Percentiles rank a stretch among this genome's conserved stretches.
These are phyloP conservation scores for Acanthaster planci DNA, from an alignment of 35 echinoderm and acorn worm species.

Conservation along the genomic window DNA sequence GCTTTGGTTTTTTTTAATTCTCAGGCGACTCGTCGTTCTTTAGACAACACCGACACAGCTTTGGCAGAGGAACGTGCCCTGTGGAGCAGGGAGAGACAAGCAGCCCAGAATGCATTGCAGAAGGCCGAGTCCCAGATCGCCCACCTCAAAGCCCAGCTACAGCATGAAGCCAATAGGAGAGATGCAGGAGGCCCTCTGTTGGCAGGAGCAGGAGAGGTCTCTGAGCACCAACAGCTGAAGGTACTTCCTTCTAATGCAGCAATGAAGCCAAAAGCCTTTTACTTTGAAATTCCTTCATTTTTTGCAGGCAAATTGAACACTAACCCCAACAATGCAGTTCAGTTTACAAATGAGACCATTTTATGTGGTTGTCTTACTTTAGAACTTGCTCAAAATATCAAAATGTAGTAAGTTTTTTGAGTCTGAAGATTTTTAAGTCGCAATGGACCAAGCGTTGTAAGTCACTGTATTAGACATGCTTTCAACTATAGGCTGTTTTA, in stretches of 20 bases:
- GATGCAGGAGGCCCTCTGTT: constrained; percentile 39
- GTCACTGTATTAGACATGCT: too few species aligned
- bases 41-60: constrained; percentile 8
- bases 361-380: too few species aligned
- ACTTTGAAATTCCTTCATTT: too few species aligned
- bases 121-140: constrained; percentile 81
- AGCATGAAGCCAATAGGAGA: constrained; percentile 50
- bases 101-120: constrained; percentile 72
- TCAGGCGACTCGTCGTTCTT: constrained; percentile 7
- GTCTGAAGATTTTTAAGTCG: too few species aligned
- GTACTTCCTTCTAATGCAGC: constrained; percentile 12
- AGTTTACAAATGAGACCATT: too few species aligned
- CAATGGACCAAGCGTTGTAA: too few species aligned
- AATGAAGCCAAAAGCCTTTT: too few species aligned
- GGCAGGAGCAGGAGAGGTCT: constrained; percentile 42
- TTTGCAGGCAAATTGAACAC: too few species aligned
- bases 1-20: constrained; percentile 1
- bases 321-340: too few species aligned
- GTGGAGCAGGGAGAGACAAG: constrained; percentile 71
- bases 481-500: too few species aligned
- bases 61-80: constrained; percentile 66
- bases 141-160: constrained; percentile 73
- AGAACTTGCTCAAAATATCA: too few species aligned
- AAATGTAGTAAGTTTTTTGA: too few species aligned
- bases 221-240: constrained; percentile 77